A percentile compares a stretch with the other conserved stretches of the same genome.
These are phyloP conservation scores for Glomeris maerens DNA, from an alignment of 1,140 invertebrate species.

Conservation along the genomic window DNA sequence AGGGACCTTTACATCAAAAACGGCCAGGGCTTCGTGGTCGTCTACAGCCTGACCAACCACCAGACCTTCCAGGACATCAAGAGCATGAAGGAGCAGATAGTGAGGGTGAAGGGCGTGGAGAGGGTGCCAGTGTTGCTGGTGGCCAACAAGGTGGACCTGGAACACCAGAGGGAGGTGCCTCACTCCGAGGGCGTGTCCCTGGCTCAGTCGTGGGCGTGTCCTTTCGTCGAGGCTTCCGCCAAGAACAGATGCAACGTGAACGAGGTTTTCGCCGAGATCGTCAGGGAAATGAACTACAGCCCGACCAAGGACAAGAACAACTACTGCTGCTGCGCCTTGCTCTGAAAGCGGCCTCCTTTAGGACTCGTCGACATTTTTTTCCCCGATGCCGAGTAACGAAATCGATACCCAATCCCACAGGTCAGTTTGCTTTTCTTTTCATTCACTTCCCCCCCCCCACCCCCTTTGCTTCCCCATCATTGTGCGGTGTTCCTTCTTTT, in stretches of 20 bases:
- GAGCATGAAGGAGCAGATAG: conserved; percentile 97
- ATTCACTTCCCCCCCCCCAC: too few relatives aligned
- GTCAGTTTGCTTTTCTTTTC: too few relatives aligned
- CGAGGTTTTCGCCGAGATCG: conserved; percentile 98
- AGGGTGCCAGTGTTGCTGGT: conserved; percentile 87
- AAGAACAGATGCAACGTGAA: conserved; percentile 97
- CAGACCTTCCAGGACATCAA: conserved; percentile 96
- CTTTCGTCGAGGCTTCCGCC: conserved; percentile 96
- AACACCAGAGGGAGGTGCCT: conserved; percentile 62
- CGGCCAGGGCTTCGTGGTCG: conserved; percentile 93
- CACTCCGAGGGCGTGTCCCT: conserved; percentile 52
- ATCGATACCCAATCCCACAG: too few relatives aligned
- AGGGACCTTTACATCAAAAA: conserved; percentile 93
- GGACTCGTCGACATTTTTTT: too few relatives aligned
- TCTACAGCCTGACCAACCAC: conserved; percentile 86
- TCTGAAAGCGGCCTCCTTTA: too few relatives aligned
- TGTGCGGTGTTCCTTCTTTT: too few relatives aligned
- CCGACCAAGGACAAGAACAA: conserved; percentile 82
- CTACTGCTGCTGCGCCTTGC: conserved; percentile 76
- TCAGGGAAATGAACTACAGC: conserved; percentile 97
- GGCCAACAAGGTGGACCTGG: conserved; percentile 90
- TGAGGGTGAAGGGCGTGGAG: conserved; percentile 91
- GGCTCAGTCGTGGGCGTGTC: conserved; percentile 87
- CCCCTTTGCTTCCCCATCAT: too few relatives aligned
- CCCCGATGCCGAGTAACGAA: too few relatives aligned